Conservation (phyloP, 2,888 invertebrate genomes). For the Globia sparganii region DNA sequence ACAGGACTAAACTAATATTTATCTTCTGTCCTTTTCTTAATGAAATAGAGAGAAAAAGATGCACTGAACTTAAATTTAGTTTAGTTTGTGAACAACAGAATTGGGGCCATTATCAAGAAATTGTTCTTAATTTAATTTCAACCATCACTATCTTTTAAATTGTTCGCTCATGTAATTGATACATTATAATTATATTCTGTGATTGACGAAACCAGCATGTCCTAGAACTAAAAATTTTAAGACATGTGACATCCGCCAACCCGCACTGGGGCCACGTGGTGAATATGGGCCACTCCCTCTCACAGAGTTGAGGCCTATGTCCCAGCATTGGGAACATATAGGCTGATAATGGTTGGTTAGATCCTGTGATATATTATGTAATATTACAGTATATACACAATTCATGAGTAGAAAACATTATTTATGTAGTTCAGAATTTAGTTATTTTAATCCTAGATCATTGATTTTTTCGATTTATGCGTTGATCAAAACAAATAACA, state of each 20-base stretch:
- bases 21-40: no score
- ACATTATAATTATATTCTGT: not conserved
- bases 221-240: not conserved
- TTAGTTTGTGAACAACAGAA: no score
- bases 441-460: not conserved
- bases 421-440: not conserved
- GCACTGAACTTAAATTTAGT: no score
- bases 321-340: not conserved
- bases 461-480: not conserved
- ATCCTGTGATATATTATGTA: not conserved
- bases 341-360: not conserved
- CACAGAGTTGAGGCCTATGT: not conserved
- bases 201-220: not conserved
- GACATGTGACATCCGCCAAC: not conserved
- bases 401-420: not conserved
- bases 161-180: not conserved
- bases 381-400: conserved; percentile 7
- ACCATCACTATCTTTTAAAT: conserved; percentile 6
- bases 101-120: not conserved
- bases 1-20: no score
- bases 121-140: not conserved
- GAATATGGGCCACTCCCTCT: not conserved
- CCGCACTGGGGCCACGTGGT: not conserved
- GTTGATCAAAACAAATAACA: not conserved
- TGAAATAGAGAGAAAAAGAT: no score